Evolutionary conservation across 2,113 vertebrate species (phyloP).

Genomic region (Paracanthobrama guichenoti): DNA sequence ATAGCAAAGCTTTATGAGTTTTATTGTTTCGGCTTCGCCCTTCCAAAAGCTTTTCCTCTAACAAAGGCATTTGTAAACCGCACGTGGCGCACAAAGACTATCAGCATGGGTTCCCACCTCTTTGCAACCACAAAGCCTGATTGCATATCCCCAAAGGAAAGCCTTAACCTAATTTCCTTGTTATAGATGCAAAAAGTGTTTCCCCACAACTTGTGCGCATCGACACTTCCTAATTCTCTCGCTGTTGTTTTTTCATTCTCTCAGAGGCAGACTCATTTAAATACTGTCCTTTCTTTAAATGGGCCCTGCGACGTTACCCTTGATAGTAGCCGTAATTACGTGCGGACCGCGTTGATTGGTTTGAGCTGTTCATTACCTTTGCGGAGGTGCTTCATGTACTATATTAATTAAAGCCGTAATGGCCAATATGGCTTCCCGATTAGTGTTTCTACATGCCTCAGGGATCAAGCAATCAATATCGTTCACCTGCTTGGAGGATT

Average conservation of each 20-base stretch:
- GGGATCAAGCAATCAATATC: constrained; percentile 47
- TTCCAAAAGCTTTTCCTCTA: constrained; percentile 15
- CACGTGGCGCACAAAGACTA: constrained; percentile 25
- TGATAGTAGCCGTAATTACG: constrained; percentile 85
- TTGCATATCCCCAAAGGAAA: constrained; percentile 75
- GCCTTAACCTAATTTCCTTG: constrained; percentile 79
- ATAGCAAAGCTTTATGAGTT: constrained; percentile 8
- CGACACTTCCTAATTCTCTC: constrained; percentile 60
- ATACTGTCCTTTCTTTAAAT: constrained; percentile 74
- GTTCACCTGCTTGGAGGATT: constrained; percentile 16
- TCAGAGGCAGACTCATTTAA: constrained; percentile 79
- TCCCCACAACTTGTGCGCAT: constrained; percentile 72
- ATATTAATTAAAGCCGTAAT: constrained; percentile 60
- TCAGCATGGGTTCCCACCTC: constrained; percentile 67
- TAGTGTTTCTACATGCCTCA: constrained; percentile 49
- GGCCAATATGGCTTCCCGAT: constrained; percentile 50
- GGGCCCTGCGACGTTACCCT: constrained; percentile 83
- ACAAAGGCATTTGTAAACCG: constrained; percentile 37
- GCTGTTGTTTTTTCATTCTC: constrained; percentile 77
- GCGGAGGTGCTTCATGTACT: constrained; percentile 49
- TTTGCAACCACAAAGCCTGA: constrained; percentile 74
- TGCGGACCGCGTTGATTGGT: constrained; percentile 77
- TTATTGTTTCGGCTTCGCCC: constrained; percentile 26
- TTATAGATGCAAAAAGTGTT: constrained; percentile 78
- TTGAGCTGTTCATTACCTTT: constrained; percentile 58